Percentiles rank a stretch among this genome's conserved stretches.
phyloP scores from a whole-genome alignment of 1,140 invertebrate genomes.

The Ceratitis capitata region DNA sequence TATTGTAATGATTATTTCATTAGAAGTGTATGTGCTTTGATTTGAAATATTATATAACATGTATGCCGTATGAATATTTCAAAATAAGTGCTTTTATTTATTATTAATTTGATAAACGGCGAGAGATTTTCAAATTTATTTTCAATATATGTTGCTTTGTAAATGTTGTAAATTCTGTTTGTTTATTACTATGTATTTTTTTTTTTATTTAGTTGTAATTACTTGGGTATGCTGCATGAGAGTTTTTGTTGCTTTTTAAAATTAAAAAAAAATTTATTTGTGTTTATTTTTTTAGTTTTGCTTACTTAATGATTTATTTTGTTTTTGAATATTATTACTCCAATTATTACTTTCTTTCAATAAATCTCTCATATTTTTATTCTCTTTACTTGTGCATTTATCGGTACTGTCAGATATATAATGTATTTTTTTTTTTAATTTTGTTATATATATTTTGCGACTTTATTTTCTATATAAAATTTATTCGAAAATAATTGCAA shows the following conservation, averaged over 20 bases:
- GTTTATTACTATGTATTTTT: not conserved
- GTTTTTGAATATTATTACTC: not conserved
- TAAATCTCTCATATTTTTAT: not conserved
- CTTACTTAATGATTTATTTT: not conserved
- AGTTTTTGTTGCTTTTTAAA: not conserved
- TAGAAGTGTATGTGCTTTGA: not conserved
- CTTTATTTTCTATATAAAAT: not conserved
- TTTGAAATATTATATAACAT: not conserved
- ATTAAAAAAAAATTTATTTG: not conserved
- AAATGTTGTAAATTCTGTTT: not conserved
- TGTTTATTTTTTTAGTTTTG: not conserved
- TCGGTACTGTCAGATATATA: not conserved
- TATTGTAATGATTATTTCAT: not conserved
- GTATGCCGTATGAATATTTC: not conserved
- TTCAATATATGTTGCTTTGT: not conserved
- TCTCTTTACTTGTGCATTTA: not conserved
- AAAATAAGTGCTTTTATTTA: not conserved
- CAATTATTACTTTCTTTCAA: not conserved
- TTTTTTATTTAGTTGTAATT: not conserved
- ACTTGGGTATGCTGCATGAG: constrained; percentile 1
- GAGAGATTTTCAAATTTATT: constrained; percentile 8
- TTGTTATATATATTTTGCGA: too few relatives aligned
- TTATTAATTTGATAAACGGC: not conserved
- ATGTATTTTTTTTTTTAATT: not conserved
- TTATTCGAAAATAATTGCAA: not conserved